Evolutionary conservation across 2,113 vertebrate genomes (phyloP).

Genomic region (Strix uralensis): DNA sequence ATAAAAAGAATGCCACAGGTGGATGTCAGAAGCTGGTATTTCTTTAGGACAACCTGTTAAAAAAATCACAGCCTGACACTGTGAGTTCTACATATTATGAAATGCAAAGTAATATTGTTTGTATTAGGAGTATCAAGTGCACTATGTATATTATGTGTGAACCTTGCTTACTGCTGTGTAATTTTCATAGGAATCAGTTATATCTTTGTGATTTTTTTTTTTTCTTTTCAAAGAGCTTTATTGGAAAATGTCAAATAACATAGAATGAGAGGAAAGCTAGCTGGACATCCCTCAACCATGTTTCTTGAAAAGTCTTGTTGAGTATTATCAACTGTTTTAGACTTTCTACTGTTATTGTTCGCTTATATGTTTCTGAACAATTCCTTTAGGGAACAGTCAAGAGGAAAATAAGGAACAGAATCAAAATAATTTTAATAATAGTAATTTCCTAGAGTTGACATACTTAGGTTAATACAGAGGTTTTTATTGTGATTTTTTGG

Average conservation of each 20-base stretch:
- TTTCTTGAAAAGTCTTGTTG: not conserved
- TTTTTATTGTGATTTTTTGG: not conserved
- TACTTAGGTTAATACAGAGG: not conserved
- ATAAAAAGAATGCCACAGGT: not conserved
- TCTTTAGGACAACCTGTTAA: not conserved
- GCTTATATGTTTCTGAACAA: not conserved
- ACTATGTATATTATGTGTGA: not conserved
- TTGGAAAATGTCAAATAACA: not conserved
- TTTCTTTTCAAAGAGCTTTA: not conserved
- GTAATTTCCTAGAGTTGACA: not conserved
- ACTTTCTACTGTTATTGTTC: not conserved
- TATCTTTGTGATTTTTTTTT: not conserved
- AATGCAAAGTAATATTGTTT: not conserved
- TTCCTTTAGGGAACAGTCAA: accelerated
- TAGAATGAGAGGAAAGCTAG: not conserved
- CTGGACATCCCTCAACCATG: not conserved
- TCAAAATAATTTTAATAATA: not conserved
- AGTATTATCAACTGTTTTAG: not conserved
- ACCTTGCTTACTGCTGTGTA: not conserved
- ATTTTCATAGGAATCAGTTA: not conserved
- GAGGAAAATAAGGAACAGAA: not conserved
- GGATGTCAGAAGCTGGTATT: not conserved
- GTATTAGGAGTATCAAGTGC: not conserved
- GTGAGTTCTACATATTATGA: not conserved
- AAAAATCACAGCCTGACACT: not conserved